Evolutionary conservation across 1,140 invertebrate genomes (phyloP), one percentile per base, ranked within the genome.

Genomic region (Drosophila takahashii): DNA sequence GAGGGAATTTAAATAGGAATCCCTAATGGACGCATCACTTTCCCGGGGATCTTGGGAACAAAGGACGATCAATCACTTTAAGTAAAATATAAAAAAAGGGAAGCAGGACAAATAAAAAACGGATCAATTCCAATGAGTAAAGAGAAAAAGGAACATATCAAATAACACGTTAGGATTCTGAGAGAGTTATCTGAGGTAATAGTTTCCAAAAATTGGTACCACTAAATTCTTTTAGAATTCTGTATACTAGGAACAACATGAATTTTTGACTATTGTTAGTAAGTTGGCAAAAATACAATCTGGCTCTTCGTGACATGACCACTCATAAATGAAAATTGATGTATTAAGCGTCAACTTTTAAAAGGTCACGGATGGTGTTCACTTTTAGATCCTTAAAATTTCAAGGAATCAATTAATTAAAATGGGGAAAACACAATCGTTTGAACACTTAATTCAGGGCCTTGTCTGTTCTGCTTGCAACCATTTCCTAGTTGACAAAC

Each of bases 401-500:
- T 22, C 10, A 22, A 44, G 8, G 18, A 44, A 18, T 10, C 16
- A 2, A 48, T 4, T 27, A 3, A n/a, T 15, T 48, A 4, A 16
- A 48, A 48, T 29, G 4, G 45, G 16, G 15, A 48, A 4, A 10
- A 16, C 7, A 15, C 5, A 1, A 15, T 32, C 29, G 8, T 32
- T 32, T 9, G 4, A 7, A 16, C 1, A 41, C 6, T 15, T 22
- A 13, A 7, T 18, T 11, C 15, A 42, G 41, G 16, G 9, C 9
- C 18, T 1, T 16, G 18, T 44, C 16, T 18, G 41, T 10, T 22
- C 22, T 22, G 15, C 16, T 57, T 41, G 15, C 59, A 29, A 60
- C 54, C 26, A 41, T 51, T 32, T 42, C 29, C 18, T 65, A 32
- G 59, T 50, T 67, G 62, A 41, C 62, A 66, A 18, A 9, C 27